Evolutionary conservation across 2,113 vertebrate species (phyloP).

Genomic region (Pluvialis apricaria): DNA sequence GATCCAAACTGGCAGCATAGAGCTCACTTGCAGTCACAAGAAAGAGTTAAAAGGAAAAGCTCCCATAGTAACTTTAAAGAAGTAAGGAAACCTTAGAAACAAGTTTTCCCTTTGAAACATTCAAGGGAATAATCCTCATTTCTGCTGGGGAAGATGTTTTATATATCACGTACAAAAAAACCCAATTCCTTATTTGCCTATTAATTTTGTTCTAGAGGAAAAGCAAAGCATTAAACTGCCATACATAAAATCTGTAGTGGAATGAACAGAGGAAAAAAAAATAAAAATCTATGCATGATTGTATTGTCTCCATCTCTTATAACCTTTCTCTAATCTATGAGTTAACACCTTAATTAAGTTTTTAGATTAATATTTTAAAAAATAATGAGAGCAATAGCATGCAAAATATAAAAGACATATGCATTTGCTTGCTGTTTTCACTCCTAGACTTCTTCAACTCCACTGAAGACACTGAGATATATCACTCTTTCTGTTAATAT

Average conservation of each 20-base stretch:
- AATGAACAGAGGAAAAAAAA: neutral
- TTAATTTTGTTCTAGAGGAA: neutral
- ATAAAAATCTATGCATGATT: neutral
- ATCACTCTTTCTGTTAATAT: constrained; percentile 18
- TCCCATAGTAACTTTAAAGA: neutral
- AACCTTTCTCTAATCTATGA: neutral
- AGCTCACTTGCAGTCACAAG: neutral
- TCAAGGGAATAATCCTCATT: neutral
- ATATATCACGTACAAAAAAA: neutral
- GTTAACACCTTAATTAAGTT: constrained; percentile 41
- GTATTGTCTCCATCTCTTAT: neutral
- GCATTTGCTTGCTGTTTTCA: neutral
- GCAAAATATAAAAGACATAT: neutral
- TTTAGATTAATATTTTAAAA: constrained; percentile 12
- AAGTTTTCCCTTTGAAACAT: neutral
- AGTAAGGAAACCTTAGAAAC: neutral
- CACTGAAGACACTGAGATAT: neutral
- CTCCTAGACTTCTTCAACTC: neutral
- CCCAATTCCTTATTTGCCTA: neutral
- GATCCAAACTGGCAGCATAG: neutral
- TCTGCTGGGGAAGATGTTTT: neutral
- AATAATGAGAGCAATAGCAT: neutral
- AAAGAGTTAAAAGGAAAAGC: neutral
- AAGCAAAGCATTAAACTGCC: neutral
- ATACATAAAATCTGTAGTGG: neutral